Percentiles rank a stretch among this genome's conserved stretches.
These are phyloP conservation scores for Podarcis raffonei DNA, from an alignment of 2,113 vertebrate genomes.

Conservation along the genomic window DNA sequence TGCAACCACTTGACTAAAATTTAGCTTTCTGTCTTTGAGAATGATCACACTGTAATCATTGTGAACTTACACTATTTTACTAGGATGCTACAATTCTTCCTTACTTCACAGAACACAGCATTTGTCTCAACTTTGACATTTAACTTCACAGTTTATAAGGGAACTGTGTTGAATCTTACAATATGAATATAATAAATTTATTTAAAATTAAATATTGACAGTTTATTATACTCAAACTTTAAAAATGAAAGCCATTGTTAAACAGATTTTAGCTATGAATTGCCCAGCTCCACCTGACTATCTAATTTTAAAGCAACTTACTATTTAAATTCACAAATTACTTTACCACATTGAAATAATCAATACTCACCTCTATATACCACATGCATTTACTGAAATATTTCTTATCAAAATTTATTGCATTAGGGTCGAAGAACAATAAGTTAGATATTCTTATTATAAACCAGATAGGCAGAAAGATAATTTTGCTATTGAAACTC, in stretches of 20 bases:
- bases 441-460: constrained; percentile 13
- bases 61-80: constrained; percentile 66
- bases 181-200: constrained; percentile 62
- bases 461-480: not conserved
- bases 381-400: constrained; percentile 22
- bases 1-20: constrained; percentile 70
- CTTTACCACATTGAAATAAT: constrained; percentile 39
- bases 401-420: constrained; percentile 34
- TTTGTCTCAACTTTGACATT: constrained; percentile 71
- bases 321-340: constrained; percentile 29
- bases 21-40: constrained; percentile 70
- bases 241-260: constrained; percentile 38
- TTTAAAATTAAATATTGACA: constrained; percentile 50
- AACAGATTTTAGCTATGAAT: constrained; percentile 25
- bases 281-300: constrained; percentile 20
- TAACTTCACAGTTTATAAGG: constrained; percentile 58
- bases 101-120: constrained; percentile 64
- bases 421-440: constrained; percentile 19
- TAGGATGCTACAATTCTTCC: constrained; percentile 60
- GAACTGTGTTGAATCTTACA: constrained; percentile 52
- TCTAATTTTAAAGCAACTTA: constrained; percentile 40
- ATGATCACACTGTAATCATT: constrained; percentile 66
- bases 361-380: constrained; percentile 23
- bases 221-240: constrained; percentile 38
- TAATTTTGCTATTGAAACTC: constrained; percentile 53